Base-by-base conservation (phyloP, 2,113 vertebrate species). In the Myotis davidii region DNA sequence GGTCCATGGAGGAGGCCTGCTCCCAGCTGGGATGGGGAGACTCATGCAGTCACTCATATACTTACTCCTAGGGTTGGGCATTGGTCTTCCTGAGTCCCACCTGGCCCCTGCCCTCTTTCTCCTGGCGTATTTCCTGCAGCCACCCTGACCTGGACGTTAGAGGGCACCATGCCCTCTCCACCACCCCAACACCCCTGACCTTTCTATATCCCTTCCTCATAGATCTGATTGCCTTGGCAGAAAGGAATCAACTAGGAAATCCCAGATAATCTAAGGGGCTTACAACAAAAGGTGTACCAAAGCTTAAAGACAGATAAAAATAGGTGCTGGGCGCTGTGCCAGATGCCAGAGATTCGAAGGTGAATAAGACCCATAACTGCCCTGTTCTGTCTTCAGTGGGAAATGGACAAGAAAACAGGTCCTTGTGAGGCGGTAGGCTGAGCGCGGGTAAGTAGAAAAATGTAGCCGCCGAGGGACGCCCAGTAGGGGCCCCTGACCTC, bases 131-230 rank as follows among this genome's bases (percentile, higher is more conserved):
- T 17, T 17, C 34, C 45, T 81, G 79, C 81, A 50, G 90, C 77
- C n/a, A 9, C 69, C 50, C 79, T 42, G 14, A 96, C 95, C 95
- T 97, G 95, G 61, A 86, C 92, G 52, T 92, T 78, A 96, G 97
- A 96, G 96, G 96, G 87, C 94, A 34, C 85, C 61, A 85, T 34
- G 27, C 48, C 67, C 73, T 81, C 88, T 79, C 65, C 56, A 42
- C 91, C 94, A 77, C 87, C 79, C 88, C 52, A 42, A 29, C 18
- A 25, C 25, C 67, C 64, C 17, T 18, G 8, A 27, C 94, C 12
- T 25, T 2, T 21, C n/a, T 3, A 8, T 27, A 17, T 14, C 6
- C 29, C 45, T 52, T 45, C 20, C 9, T 74, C 7, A 32, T 0
- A 37, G 39, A 16, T 4, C 27, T 6, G 25, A 34, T 34, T 11